Conservation (phyloP, 2,797 vertebrate species). For the Synanceia verrucosa region DNA sequence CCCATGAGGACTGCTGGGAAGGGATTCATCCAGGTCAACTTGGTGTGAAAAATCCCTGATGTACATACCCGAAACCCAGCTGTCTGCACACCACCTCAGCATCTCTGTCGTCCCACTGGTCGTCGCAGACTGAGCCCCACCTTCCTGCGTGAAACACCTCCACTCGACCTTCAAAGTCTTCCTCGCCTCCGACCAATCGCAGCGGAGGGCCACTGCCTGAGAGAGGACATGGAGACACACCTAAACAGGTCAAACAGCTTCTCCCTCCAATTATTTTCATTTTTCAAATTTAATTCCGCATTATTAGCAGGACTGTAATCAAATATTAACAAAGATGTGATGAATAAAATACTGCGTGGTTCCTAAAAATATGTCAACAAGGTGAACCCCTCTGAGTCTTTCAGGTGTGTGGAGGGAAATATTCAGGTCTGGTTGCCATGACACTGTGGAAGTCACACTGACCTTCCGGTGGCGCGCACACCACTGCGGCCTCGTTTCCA, state of each 20-base stretch:
- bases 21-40: neutral
- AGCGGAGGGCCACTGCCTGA: constrained; percentile 86
- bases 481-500: constrained; percentile 83
- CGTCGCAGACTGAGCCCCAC: constrained; percentile 87
- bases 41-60: neutral
- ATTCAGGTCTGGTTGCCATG: constrained; percentile 21
- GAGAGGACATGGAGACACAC: neutral
- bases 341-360: neutral
- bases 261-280: no score
- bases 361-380: neutral
- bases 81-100: constrained; percentile 86
- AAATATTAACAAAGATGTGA: neutral
- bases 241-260: neutral
- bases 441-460: constrained; percentile 62
- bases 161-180: constrained; percentile 86
- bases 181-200: constrained; percentile 88
- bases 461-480: constrained; percentile 90
- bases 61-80: constrained; percentile 81
- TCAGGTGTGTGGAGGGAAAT: constrained; percentile 1
- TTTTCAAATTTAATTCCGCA: neutral
- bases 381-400: neutral
- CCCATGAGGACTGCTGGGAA: neutral
- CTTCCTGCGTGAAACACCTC: constrained; percentile 81
- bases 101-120: constrained; percentile 86
- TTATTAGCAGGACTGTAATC: neutral